phyloP scores from a whole-genome alignment of 1,140 invertebrate species.

The Drosophila sturtevanti region DNA sequence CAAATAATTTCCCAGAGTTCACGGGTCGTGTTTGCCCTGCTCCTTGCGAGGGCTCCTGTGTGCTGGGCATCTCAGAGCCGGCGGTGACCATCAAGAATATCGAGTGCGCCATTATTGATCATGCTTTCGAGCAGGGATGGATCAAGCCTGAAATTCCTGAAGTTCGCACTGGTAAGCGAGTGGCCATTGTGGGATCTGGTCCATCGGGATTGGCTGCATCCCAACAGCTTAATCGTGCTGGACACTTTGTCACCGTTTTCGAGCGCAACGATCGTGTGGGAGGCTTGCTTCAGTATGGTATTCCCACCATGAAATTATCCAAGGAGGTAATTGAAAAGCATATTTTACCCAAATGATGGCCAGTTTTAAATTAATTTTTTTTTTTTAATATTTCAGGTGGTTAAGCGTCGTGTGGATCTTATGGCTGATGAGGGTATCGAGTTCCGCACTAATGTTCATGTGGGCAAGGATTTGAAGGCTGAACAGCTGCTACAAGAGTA shows the following conservation, averaged over 20 bases:
- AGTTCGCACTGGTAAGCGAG: slow-evolving; percentile 90
- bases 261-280: slow-evolving; percentile 98
- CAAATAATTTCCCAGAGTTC: slow-evolving; percentile 99
- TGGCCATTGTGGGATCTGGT: slow-evolving; percentile 97
- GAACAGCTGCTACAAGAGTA: slow-evolving; percentile 85
- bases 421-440: slow-evolving; percentile 95
- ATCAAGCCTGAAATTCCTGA: slow-evolving; percentile 88
- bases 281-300: slow-evolving; percentile 98
- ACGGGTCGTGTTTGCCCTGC: slow-evolving; percentile 99
- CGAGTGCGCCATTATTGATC: slow-evolving; percentile 99
- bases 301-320: slow-evolving; percentile 98
- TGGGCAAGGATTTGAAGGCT: slow-evolving; percentile 95
- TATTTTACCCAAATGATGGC: not conserved
- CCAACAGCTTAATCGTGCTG: slow-evolving; percentile 96
- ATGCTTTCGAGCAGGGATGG: slow-evolving; percentile 98
- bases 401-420: slow-evolving; percentile 94
- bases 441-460: slow-evolving; percentile 95
- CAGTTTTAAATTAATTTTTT: not conserved
- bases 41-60: slow-evolving; percentile 99
- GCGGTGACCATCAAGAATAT: slow-evolving; percentile 99
- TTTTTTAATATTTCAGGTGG: slow-evolving; percentile 84
- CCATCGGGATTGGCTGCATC: slow-evolving; percentile 97
- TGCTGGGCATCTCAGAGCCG: slow-evolving; percentile 97
- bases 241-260: slow-evolving; percentile 96
- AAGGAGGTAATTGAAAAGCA: slow-evolving; percentile 85